These are phyloP conservation scores for Callinectes sapidus DNA, from an alignment of 2,888 invertebrate genomes.

Conservation along the genomic window DNA sequence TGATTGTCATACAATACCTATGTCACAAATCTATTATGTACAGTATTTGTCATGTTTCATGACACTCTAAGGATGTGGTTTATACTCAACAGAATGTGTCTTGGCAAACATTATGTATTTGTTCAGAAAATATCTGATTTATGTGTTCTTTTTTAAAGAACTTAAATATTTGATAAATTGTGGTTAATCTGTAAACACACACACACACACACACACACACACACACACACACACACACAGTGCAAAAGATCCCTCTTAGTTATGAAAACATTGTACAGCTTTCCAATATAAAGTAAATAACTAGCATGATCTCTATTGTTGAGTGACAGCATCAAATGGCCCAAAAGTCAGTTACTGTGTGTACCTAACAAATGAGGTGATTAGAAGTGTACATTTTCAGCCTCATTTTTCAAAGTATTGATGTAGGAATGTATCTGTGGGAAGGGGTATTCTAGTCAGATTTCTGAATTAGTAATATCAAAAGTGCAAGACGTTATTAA, in stretches of 20 bases:
- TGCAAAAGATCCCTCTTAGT: background rate
- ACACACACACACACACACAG: conserved; percentile 10
- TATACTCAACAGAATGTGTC: too few relatives aligned
- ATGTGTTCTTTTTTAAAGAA: too few relatives aligned
- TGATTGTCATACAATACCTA: background rate
- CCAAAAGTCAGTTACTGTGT: background rate
- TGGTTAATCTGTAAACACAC: background rate
- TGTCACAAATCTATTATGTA: background rate
- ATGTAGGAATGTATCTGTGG: background rate
- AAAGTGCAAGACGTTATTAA: background rate
- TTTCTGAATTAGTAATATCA: conserved; percentile 3
- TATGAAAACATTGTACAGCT: conserved; percentile 21
- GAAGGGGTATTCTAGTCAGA: conserved; percentile 1
- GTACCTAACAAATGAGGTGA: background rate
- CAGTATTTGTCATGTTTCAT: too few relatives aligned
- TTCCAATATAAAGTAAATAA: background rate
- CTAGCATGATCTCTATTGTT: background rate
- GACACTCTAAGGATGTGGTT: too few relatives aligned
- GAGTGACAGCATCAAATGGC: background rate
- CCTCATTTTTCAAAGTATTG: background rate
- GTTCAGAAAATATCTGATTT: too few relatives aligned
- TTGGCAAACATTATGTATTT: too few relatives aligned
- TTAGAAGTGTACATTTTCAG: background rate
- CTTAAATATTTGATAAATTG: too few relatives aligned
- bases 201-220: conserved; percentile 13